phyloP scores from a whole-genome alignment of 2,113 vertebrate species.

The Alces alces region DNA sequence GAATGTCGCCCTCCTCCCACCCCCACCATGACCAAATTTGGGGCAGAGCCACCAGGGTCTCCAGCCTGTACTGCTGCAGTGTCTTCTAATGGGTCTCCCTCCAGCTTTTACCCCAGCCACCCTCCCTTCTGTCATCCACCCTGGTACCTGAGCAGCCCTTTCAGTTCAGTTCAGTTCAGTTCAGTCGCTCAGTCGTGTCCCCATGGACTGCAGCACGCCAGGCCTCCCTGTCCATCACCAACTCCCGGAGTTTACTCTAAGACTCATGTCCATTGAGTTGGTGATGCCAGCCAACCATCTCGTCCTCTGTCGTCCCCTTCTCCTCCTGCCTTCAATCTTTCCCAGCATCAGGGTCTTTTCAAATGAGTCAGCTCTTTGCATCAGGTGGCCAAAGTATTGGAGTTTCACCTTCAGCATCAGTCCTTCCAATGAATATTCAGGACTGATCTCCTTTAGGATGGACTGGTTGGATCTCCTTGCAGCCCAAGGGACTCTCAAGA shows the following conservation, averaged over 20 bases:
- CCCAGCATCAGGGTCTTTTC: background rate
- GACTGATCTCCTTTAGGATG: background rate
- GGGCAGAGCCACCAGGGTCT: too few species aligned
- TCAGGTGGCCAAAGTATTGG: background rate
- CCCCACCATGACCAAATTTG: background rate
- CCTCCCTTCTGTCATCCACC: background rate
- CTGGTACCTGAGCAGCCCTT: background rate
- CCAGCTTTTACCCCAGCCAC: background rate
- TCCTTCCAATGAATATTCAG: background rate
- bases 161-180: background rate
- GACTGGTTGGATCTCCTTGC: background rate
- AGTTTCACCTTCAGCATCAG: background rate
- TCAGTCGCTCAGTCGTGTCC: background rate
- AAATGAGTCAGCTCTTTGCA: background rate
- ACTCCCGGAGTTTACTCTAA: background rate
- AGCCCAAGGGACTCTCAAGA: background rate
- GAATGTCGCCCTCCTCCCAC: background rate
- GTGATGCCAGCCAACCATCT: background rate
- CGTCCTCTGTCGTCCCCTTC: background rate
- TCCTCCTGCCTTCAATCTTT: background rate
- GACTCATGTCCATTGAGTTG: background rate
- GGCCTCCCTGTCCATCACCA: background rate
- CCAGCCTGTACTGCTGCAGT: rapidly evolving
- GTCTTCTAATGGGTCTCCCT: background rate
- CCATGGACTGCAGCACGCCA: background rate